Conservation (phyloP, 2,888 invertebrate genomes). For the Ptychoptera albimana region DNA sequence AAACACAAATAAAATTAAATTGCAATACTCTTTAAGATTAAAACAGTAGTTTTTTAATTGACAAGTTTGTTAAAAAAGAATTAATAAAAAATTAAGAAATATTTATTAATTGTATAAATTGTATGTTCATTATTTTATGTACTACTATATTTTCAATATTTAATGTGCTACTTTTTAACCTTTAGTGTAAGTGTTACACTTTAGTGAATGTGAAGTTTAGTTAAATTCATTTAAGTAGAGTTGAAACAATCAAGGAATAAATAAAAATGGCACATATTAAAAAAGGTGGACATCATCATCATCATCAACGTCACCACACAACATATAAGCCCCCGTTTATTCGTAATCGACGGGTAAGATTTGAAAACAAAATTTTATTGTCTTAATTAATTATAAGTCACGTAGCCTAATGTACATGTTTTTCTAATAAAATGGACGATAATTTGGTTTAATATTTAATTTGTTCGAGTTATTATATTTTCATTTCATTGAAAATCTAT, state of each 20-base stretch:
- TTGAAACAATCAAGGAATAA: not conserved
- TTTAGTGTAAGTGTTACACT: too few relatives aligned
- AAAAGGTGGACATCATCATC: not conserved
- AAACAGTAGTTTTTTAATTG: too few relatives aligned
- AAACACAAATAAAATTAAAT: too few relatives aligned
- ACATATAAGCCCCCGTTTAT: constrained; percentile 19
- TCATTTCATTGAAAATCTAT: too few relatives aligned
- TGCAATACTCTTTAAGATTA: too few relatives aligned
- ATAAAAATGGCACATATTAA: constrained; percentile 4
- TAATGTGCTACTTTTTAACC: too few relatives aligned
- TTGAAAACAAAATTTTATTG: not conserved
- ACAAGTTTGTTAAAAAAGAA: not conserved
- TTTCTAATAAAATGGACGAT: not conserved
- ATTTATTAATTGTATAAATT: too few relatives aligned
- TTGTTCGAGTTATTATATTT: constrained; percentile 2
- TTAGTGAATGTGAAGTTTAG: too few relatives aligned
- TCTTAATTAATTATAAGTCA: not conserved
- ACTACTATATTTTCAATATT: too few relatives aligned
- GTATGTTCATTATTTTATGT: too few relatives aligned
- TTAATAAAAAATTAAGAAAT: not conserved
- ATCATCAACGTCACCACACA: constrained; percentile 3
- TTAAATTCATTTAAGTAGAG: not conserved
- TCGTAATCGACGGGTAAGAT: constrained; percentile 25
- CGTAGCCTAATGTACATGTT: not conserved
- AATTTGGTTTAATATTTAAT: constrained; percentile 6